These are phyloP conservation scores for Aplodontia rufa DNA, from an alignment of 2,113 vertebrate genomes.

Conservation along the genomic window DNA sequence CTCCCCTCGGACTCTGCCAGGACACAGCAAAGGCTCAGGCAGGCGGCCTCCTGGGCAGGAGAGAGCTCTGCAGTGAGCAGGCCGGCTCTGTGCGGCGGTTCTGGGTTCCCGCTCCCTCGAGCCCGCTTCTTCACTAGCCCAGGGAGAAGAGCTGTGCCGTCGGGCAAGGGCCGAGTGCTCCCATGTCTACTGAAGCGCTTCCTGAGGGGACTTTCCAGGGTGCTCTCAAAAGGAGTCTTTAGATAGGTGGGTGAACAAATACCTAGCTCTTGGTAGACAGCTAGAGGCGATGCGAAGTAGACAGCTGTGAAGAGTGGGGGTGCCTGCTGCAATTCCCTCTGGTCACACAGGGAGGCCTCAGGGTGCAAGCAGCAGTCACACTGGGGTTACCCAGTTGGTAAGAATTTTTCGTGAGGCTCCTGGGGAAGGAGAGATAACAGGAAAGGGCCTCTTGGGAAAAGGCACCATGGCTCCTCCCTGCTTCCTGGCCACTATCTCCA, in stretches of 20 bases:
- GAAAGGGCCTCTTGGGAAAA: not conserved
- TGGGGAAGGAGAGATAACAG: not conserved
- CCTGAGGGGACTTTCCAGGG: not conserved
- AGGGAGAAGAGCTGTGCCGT: accelerated
- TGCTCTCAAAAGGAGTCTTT: not conserved
- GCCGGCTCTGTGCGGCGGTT: not conserved
- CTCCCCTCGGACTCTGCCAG: not conserved
- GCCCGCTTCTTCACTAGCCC: not conserved
- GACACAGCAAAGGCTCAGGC: not conserved
- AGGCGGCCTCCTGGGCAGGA: not conserved
- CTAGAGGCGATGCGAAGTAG: not conserved
- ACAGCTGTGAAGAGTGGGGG: no score
- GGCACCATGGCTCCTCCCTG: accelerated
- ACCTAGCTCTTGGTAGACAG: not conserved
- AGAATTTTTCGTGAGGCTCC: not conserved
- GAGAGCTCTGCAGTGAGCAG: not conserved
- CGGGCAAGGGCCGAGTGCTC: not conserved
- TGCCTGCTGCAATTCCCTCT: not conserved
- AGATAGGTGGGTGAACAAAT: not conserved
- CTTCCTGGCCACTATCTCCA: accelerated
- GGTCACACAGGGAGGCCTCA: not conserved
- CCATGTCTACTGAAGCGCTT: not conserved
- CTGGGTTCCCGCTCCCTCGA: not conserved
- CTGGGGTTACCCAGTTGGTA: not conserved
- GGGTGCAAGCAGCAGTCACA: not conserved